These are phyloP conservation scores for Epizoanthus ramosus DNA, from an alignment of 92 coral and sea anemone genomes.

Conservation along the genomic window DNA sequence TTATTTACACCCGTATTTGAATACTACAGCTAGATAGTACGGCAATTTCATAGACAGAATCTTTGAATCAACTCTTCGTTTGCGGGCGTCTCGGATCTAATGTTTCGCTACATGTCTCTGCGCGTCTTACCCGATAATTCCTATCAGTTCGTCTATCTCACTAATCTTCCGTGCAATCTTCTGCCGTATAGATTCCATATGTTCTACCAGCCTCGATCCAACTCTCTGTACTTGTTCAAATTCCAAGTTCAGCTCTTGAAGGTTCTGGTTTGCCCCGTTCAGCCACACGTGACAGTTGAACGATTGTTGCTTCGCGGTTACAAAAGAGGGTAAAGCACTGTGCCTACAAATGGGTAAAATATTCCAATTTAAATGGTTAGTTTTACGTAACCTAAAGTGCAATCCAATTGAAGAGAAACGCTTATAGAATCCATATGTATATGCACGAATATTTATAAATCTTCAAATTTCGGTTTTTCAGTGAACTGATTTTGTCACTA, in stretches of 20 bases:
- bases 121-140: conserved; percentile 37
- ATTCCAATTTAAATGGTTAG: background rate
- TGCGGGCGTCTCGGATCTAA: too few species aligned
- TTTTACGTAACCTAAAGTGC: background rate
- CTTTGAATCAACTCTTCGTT: too few species aligned
- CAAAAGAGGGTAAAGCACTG: background rate
- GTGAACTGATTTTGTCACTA: too few species aligned
- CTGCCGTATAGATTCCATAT: conserved; percentile 39
- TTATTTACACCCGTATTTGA: too few species aligned
- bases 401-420: background rate
- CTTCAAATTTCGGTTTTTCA: too few species aligned
- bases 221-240: conserved; percentile 11
- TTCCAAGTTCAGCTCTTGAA: conserved; percentile 16
- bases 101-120: too few species aligned
- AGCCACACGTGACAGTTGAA: conserved; percentile 7
- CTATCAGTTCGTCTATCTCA: conserved; percentile 39
- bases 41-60: too few species aligned
- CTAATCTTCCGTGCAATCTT: conserved; percentile 43
- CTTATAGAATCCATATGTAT: too few species aligned
- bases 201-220: conserved; percentile 8
- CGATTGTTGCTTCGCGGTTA: background rate
- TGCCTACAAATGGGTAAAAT: background rate
- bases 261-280: conserved; percentile 16
- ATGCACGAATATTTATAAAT: too few species aligned
- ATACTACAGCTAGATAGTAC: too few species aligned